phyloP scores from a whole-genome alignment of 2,888 invertebrate species.

The Diploptera punctata region DNA sequence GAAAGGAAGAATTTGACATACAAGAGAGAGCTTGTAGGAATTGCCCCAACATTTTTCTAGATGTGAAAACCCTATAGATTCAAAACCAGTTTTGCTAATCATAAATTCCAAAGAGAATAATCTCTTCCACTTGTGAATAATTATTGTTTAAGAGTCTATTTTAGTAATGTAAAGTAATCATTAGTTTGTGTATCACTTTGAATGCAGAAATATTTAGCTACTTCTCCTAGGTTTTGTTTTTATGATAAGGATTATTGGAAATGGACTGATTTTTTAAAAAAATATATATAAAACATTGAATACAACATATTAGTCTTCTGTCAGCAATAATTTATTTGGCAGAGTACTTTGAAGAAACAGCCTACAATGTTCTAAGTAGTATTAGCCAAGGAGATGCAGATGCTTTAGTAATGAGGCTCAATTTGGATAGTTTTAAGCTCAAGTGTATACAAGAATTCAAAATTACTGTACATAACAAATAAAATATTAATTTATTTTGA shows the following conservation, averaged over 20 bases:
- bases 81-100: too few species aligned
- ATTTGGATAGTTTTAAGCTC: conserved; percentile 13
- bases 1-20: too few species aligned
- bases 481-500: conserved; percentile 17
- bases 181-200: too few species aligned
- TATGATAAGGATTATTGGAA: neutral
- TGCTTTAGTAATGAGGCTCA: conserved; percentile 12
- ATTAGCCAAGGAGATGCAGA: conserved; percentile 17
- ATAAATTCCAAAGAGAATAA: neutral
- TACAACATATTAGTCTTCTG: neutral
- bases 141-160: conserved; percentile 18
- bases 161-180: neutral
- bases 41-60: too few species aligned
- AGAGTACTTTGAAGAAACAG: conserved; percentile 21
- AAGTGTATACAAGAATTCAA: conserved; percentile 15
- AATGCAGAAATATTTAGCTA: too few species aligned
- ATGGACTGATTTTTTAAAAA: neutral
- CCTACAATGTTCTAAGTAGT: conserved; percentile 10
- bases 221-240: too few species aligned
- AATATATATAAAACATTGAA: neutral
- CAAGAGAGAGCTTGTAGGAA: too few species aligned
- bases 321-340: conserved; percentile 25
- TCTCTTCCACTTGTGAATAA: neutral
- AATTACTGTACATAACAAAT: neutral
- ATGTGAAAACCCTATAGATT: too few species aligned